Conservation (phyloP, 2,113 vertebrate genomes). For the Garra rufa region DNA sequence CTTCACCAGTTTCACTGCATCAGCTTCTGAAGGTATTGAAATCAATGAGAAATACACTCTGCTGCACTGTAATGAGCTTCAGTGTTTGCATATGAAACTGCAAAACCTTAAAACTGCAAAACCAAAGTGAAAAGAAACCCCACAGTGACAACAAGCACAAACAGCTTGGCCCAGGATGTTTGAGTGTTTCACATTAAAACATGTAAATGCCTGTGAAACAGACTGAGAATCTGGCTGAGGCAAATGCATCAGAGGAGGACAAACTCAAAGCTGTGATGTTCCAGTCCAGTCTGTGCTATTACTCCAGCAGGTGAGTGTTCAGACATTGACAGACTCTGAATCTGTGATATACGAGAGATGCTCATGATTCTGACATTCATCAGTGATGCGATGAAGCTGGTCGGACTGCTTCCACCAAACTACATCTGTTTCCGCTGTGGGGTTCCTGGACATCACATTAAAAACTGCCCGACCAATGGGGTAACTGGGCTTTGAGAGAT, state of each 20-base stretch:
- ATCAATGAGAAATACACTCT: neutral
- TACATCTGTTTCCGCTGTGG: neutral
- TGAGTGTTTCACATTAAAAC: neutral
- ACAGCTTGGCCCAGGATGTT: neutral
- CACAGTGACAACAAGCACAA: neutral
- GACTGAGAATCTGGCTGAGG: slow-evolving; percentile 13
- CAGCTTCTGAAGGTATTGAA: neutral
- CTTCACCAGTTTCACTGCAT: neutral
- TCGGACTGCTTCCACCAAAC: neutral
- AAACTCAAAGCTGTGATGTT: slow-evolving; percentile 16
- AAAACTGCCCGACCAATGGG: too few species aligned
- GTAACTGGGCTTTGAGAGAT: neutral
- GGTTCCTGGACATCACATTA: neutral
- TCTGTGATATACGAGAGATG: neutral
- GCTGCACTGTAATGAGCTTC: neutral
- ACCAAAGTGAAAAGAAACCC: too few species aligned
- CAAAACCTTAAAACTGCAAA: too few species aligned
- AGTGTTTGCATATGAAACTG: too few species aligned
- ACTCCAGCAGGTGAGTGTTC: neutral
- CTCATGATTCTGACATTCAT: neutral
- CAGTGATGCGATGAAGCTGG: neutral
- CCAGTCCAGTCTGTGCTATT: neutral
- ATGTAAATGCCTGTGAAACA: neutral
- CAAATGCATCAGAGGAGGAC: slow-evolving; percentile 4
- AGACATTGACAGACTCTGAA: neutral